These are phyloP conservation scores for Platysternon megacephalum DNA, from an alignment of 2,113 vertebrate genomes.

Conservation along the genomic window DNA sequence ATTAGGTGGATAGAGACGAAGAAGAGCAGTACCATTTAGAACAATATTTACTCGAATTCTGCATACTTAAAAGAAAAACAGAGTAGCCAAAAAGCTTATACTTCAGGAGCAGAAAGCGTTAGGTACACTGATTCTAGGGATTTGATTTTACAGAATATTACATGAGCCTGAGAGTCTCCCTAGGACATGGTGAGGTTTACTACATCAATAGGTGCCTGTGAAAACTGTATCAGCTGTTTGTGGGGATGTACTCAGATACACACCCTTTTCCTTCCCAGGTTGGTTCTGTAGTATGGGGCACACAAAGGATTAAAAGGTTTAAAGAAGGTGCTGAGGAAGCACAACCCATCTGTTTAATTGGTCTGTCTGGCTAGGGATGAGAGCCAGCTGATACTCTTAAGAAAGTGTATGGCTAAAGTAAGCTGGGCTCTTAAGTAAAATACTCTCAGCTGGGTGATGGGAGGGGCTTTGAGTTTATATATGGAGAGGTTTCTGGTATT, in stretches of 20 bases:
- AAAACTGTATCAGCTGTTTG: background rate
- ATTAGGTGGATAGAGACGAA: background rate
- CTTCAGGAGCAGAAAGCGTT: background rate
- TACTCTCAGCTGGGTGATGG: background rate
- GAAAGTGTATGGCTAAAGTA: background rate
- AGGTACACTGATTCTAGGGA: background rate
- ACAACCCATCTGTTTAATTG: background rate
- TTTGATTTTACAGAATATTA: background rate
- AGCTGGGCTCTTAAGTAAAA: background rate
- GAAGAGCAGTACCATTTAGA: background rate
- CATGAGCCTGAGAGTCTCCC: fast-evolving
- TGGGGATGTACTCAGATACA: background rate
- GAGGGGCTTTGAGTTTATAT: background rate
- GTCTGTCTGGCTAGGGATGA: background rate
- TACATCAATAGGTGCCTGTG: background rate
- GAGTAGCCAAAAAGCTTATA: background rate
- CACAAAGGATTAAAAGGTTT: background rate
- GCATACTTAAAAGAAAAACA: background rate
- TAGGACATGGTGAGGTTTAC: background rate
- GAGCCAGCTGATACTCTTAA: background rate
- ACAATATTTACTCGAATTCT: background rate
- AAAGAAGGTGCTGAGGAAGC: background rate
- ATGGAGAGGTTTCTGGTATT: fast-evolving
- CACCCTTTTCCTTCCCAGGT: background rate
- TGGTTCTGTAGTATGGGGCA: background rate